Conservation (phyloP, 2,888 invertebrate genomes). For the Litoditis marina region DNA sequence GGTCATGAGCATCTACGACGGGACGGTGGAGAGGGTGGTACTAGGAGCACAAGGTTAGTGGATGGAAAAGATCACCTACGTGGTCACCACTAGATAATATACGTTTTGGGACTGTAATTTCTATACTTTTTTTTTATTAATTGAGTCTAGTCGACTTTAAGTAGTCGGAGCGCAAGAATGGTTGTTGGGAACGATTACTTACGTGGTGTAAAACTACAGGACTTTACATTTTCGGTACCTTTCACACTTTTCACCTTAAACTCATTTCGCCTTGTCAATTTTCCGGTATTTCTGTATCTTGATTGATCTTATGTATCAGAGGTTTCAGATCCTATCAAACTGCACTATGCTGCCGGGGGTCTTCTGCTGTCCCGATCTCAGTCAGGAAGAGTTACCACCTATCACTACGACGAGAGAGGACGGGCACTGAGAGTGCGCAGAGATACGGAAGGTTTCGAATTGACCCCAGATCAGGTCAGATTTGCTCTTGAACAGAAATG, state of each 20-base stretch:
- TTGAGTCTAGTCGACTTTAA: no score
- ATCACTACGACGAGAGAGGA: constrained; percentile 30
- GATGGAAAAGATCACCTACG: no score
- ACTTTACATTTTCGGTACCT: no score
- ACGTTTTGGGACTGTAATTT: not conserved
- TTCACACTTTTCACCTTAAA: no score
- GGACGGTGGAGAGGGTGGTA: constrained; percentile 24
- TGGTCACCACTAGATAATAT: not conserved
- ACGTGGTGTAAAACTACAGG: no score
- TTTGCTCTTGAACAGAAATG: not conserved
- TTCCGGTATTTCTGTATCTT: no score
- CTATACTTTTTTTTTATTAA: no score
- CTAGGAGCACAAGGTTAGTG: constrained; percentile 6
- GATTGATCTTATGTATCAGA: not conserved
- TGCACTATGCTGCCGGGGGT: constrained; percentile 27
- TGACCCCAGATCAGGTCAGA: not conserved
- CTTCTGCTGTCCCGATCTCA: constrained; percentile 26
- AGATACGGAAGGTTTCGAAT: constrained; percentile 23
- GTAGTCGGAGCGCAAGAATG: no score
- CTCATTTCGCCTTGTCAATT: no score
- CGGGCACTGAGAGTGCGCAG: constrained; percentile 19
- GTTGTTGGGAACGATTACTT: no score
- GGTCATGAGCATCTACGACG: constrained; percentile 26
- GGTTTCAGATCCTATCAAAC: constrained; percentile 21
- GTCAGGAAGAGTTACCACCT: constrained; percentile 19